phyloP scores from a whole-genome alignment of 2,797 vertebrate genomes.

The Mastacembelus armatus region DNA sequence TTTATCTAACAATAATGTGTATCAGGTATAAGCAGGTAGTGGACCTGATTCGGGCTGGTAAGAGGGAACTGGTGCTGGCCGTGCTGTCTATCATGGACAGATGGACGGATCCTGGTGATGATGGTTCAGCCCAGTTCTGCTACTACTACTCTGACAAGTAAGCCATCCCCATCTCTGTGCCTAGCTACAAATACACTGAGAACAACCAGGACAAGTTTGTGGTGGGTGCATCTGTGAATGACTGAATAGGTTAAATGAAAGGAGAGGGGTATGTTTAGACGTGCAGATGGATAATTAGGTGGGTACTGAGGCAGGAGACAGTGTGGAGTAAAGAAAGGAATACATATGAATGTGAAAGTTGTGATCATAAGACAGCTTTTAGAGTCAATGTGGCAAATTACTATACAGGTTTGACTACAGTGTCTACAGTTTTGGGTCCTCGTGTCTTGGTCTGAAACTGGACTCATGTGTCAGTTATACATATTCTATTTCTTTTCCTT shows the following conservation, averaged over 20 bases:
- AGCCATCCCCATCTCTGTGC: conserved; percentile 96
- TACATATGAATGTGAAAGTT: neutral
- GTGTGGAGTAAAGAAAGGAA: neutral
- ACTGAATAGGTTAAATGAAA: neutral
- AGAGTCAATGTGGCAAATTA: too few relatives aligned
- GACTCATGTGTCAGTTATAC: too few relatives aligned
- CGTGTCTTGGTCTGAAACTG: too few relatives aligned
- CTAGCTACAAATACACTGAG: conserved; percentile 97
- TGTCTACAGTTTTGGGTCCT: too few relatives aligned
- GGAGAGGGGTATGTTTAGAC: neutral
- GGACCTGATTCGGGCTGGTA: conserved; percentile 95
- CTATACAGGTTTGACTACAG: neutral
- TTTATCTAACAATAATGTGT: too few relatives aligned
- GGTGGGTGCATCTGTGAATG: conserved; percentile 80
- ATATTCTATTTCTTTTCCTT: too few relatives aligned
- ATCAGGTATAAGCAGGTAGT: conserved; percentile 99
- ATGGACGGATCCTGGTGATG: conserved; percentile 93
- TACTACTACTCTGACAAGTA: conserved; percentile 98
- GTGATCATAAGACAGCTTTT: too few relatives aligned
- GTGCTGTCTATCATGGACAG: conserved; percentile 94
- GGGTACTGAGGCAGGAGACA: neutral
- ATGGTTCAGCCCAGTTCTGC: conserved; percentile 92
- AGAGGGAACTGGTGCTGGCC: conserved; percentile 92
- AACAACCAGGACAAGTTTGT: conserved; percentile 96
- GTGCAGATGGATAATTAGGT: neutral